Percentiles rank a stretch among this genome's conserved stretches.
Conservation (phyloP, 1,140 invertebrate genomes). For the Holotrichia oblita region DNA sequence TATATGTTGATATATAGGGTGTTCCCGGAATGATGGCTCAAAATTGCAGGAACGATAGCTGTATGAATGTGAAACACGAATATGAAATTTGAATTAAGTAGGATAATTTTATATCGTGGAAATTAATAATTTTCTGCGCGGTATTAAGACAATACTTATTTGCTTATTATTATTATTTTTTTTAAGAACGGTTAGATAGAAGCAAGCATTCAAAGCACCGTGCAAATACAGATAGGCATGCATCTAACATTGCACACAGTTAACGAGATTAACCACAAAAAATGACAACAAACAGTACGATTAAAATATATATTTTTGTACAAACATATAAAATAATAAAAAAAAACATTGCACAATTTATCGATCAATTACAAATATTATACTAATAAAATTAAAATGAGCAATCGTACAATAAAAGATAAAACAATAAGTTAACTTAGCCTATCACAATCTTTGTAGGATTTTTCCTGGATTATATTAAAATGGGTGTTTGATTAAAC, state of each 20-base stretch:
- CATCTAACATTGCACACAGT: neutral
- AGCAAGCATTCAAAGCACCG: neutral
- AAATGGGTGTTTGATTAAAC: too few species aligned
- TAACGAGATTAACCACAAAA: neutral
- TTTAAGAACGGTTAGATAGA: too few species aligned
- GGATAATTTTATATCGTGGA: too few species aligned
- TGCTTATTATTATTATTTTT: too few species aligned
- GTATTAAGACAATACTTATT: too few species aligned
- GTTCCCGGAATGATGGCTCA: too few species aligned
- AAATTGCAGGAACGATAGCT: too few species aligned
- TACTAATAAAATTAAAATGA: neutral
- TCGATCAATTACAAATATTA: neutral
- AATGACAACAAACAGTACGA: neutral
- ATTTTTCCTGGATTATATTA: too few species aligned
- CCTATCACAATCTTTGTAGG: constrained; percentile 5
- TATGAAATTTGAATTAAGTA: too few species aligned
- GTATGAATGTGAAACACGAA: too few species aligned
- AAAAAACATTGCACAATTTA: neutral
- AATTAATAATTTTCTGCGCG: too few species aligned
- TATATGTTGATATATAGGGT: too few species aligned
- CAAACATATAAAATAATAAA: neutral
- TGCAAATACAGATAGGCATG: neutral
- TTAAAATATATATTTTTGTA: constrained; percentile 7
- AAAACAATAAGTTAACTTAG: neutral
- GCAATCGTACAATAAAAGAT: neutral